Conservation (phyloP, 2,797 vertebrate genomes). For the Smutsia gigantea region DNA sequence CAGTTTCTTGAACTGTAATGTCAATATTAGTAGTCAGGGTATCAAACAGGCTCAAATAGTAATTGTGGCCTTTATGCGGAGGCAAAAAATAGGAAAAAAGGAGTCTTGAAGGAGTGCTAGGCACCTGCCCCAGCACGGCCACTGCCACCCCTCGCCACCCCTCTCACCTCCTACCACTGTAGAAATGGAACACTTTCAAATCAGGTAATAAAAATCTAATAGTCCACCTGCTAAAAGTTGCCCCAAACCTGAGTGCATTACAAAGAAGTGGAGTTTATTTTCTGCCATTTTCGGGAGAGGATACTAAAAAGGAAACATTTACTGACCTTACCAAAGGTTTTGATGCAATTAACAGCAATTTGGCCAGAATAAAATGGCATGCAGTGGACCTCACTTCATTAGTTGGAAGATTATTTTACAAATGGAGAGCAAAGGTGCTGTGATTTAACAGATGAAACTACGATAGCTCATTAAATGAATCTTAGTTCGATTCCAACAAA, state of each 20-base stretch:
- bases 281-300: conserved; percentile 60
- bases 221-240: background rate
- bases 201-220: background rate
- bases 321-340: conserved; percentile 73
- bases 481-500: conserved; percentile 80
- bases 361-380: conserved; percentile 74
- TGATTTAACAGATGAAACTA: conserved; percentile 83
- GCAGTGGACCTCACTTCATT: conserved; percentile 83
- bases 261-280: conserved; percentile 64
- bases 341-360: conserved; percentile 82
- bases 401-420: conserved; percentile 82
- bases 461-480: conserved; percentile 81
- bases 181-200: background rate
- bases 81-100: background rate
- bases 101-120: background rate
- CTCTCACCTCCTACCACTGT: background rate
- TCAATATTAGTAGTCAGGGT: background rate
- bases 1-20: background rate
- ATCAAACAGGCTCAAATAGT: too few relatives aligned
- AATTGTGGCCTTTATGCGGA: background rate
- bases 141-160: too few relatives aligned
- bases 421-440: conserved; percentile 82
- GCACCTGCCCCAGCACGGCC: fast-evolving
- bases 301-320: conserved; percentile 68
- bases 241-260: background rate